Evolutionary conservation across 2,797 vertebrate genomes (phyloP), one percentile per base, ranked within the genome.

Genomic region (Enteromius afrohamiltoni): DNA sequence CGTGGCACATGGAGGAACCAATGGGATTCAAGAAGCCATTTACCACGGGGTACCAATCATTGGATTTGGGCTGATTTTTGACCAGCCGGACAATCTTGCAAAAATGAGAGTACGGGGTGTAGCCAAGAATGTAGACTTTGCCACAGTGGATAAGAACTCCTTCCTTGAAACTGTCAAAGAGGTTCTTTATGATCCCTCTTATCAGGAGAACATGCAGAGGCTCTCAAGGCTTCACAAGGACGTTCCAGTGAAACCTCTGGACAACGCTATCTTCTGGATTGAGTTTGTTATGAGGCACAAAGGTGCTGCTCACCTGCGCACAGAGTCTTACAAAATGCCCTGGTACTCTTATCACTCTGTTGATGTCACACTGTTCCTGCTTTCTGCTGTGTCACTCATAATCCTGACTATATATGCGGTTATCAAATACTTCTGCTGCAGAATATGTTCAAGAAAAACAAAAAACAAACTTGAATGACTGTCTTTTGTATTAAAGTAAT

Each of bases 11-110:
- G 90, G 90, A 42, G 90, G 89, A 82, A 91, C 88, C 37, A 90
- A 90, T 64, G 89, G 90, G 42, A 37, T 91, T 65, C 88, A 90
- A 37, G 90, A 91, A 77, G 90, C 90, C 9, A 89, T 91, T 69
- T 89, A 88, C 34, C 86, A 91, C 10, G 90, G 89, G 0, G 82
- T 90, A 6, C 90, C 90, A 3, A 79, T 91, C 23, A 8, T 91
- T 55, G 90, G 90, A 1, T 77, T 90, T 7, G 89, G 88, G 2
- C 78, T 91, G 14, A 80, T 89, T 42, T 90, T 89, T 86, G 90
- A 91, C 83, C 90, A 91, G 77, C 86, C 87, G 37, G 90, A 91
- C 62, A 91, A 91, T 84, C 86, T 91, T 29, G 16, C 79, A 3
- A 87, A 89, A 16, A 88, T 91, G 74, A 85, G 60, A 64, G 79